Conservation (phyloP, 2,113 vertebrate species). For the Sterrhoptilus dennistouni region DNA sequence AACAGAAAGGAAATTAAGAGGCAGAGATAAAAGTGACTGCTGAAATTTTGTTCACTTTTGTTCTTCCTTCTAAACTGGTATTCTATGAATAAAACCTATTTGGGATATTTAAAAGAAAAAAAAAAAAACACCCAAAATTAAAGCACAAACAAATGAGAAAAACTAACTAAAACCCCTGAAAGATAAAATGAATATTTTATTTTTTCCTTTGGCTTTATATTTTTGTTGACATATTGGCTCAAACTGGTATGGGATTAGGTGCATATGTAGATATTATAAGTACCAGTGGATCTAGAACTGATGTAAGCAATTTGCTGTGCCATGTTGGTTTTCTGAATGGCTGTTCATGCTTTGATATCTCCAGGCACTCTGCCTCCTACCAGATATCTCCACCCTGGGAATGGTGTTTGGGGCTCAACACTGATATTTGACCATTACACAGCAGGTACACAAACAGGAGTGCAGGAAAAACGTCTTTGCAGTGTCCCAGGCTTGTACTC, state of each 20-base stretch:
- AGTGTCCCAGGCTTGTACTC: accelerated
- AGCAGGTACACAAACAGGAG: background rate
- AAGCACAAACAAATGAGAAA: background rate
- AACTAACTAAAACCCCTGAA: accelerated
- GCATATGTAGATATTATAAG: background rate
- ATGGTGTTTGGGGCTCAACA: background rate
- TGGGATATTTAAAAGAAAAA: background rate
- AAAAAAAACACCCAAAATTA: accelerated
- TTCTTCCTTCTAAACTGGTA: background rate
- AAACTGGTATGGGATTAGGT: background rate
- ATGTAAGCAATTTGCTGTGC: background rate
- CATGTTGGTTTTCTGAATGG: accelerated
- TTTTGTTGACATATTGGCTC: background rate
- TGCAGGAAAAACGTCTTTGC: background rate
- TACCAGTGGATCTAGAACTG: background rate
- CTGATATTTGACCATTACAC: background rate
- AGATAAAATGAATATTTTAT: accelerated
- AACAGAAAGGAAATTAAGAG: background rate
- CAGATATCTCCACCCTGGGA: background rate
- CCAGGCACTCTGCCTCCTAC: background rate
- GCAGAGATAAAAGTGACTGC: background rate
- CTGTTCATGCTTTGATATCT: background rate
- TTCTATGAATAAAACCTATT: background rate
- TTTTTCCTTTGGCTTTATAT: background rate
- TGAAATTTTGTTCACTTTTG: background rate